A percentile compares a stretch with the other conserved stretches of the same genome.
Conservation (phyloP, 2,888 invertebrate genomes). For the Leucophora obtusa region DNA sequence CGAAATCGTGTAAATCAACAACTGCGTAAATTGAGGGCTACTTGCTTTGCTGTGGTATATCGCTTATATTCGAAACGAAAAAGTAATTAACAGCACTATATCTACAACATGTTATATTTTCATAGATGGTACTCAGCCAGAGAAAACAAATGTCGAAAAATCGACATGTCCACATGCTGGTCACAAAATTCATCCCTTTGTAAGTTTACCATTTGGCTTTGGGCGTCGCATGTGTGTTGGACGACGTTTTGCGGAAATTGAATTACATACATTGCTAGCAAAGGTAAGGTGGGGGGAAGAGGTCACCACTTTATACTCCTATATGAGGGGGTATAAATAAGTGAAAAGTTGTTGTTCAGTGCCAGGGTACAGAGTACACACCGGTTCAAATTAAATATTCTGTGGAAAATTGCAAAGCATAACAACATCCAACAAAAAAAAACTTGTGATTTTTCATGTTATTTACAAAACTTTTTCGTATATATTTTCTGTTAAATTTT, state of each 20-base stretch:
- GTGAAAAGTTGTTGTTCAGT: not conserved
- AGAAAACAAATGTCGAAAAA: conserved; percentile 36
- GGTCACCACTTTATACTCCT: too few species aligned
- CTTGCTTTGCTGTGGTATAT: too few species aligned
- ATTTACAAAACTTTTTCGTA: not conserved
- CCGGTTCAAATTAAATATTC: conserved; percentile 35
- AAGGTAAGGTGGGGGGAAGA: conserved; percentile 80
- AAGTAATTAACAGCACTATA: conserved; percentile 22
- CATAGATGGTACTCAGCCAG: conserved; percentile 22
- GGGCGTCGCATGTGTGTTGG: conserved; percentile 89
- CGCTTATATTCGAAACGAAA: not conserved
- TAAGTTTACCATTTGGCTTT: conserved; percentile 87
- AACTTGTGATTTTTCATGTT: not conserved
- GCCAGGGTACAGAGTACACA: not conserved
- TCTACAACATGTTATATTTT: conserved; percentile 1
- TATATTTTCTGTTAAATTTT: not conserved
- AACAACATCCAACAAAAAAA: not conserved
- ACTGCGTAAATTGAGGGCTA: too few species aligned
- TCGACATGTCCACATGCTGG: conserved; percentile 74
- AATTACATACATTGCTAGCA: conserved; percentile 86
- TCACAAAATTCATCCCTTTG: conserved; percentile 86
- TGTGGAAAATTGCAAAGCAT: not conserved
- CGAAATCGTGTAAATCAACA: too few species aligned
- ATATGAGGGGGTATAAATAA: not conserved
- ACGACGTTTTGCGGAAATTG: conserved; percentile 89